Evolutionary conservation across 2,113 vertebrate species (phyloP).

Genomic region (Rutilus rutilus): DNA sequence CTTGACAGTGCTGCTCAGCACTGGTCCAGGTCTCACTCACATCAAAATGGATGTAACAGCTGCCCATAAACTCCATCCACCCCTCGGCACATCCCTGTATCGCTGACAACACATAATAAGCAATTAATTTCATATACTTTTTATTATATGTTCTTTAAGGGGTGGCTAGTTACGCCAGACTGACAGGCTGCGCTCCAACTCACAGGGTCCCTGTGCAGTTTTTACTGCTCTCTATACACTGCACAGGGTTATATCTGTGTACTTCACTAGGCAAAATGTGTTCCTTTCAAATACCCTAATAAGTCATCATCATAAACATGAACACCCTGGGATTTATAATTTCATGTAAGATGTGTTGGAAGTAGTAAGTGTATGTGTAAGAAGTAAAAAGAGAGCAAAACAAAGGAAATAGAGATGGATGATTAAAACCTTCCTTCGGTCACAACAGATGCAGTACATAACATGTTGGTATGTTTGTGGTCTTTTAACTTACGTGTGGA

Average conservation of each 20-base stretch:
- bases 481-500: constrained; percentile 59
- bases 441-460: neutral
- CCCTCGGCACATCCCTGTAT: constrained; percentile 83
- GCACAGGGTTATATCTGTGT: neutral
- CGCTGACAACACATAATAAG: constrained; percentile 65
- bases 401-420: neutral
- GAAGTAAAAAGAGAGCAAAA: neutral
- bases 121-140: neutral
- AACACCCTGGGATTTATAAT: neutral
- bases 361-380: neutral
- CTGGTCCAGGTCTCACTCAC: constrained; percentile 87
- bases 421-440: neutral
- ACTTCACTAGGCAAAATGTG: neutral
- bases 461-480: neutral
- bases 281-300: neutral
- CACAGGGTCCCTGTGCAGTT: neutral
- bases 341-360: neutral
- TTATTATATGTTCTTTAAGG: neutral
- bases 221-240: neutral
- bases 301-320: neutral
- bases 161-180: neutral
- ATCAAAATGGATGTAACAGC: constrained; percentile 88
- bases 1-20: constrained; percentile 85
- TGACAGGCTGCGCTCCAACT: neutral
- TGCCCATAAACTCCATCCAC: constrained; percentile 91